Base-by-base conservation (phyloP, 2,113 vertebrate genomes). In the Orientallactaga bullata region DNA sequence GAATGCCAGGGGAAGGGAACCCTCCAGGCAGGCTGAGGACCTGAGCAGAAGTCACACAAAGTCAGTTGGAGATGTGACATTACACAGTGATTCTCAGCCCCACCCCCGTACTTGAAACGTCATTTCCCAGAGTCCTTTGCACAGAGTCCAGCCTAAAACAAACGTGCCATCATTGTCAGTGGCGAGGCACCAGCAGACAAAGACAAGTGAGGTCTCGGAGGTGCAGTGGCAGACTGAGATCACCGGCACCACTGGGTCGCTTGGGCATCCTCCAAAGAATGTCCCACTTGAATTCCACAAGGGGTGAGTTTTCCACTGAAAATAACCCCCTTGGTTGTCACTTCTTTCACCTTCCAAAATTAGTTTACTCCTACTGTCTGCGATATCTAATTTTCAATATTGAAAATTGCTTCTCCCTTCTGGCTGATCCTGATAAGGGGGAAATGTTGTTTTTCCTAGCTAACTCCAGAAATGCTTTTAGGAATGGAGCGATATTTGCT, bases 11-110 rank as follows among this genome's bases (percentile, higher is more conserved):
- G 55, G 55, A 11, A 13, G 55, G 15, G 15, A 10, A 13, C 55
- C 55, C 55, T 55, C 55, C 55, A 55, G 55, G 55, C 55, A 15
- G 55, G 55, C 55, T 55, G 55, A 55, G 55, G 55, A 51, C 51
- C 51, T 8, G 51, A 55, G 55, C 55, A 55, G 15, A 72, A 47
- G 65, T 42, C 76, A 5, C 7, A 4, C 3, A n/a, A 60, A 37
- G 69, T 37, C 9, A 24, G 28, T 16, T 11, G 68, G 42, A 2
- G 16, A 17, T 23, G 28, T 9, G 21, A 5, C 12, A 0, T 7
- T 28, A 12, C 5, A 9, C 4, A 1, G 2, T 2, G 24, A 35
- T 0, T 47, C 61, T 10, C 16, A 37, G 60, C 39, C 18, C 2
- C 28, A 20, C 6, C 42, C 11, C 39, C 35, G 30, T 21, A 9